A percentile compares a stretch with the other conserved stretches of the same genome.
These are phyloP conservation scores for Atethmia centrago DNA, from an alignment of 2,888 invertebrate genomes.

Conservation along the genomic window DNA sequence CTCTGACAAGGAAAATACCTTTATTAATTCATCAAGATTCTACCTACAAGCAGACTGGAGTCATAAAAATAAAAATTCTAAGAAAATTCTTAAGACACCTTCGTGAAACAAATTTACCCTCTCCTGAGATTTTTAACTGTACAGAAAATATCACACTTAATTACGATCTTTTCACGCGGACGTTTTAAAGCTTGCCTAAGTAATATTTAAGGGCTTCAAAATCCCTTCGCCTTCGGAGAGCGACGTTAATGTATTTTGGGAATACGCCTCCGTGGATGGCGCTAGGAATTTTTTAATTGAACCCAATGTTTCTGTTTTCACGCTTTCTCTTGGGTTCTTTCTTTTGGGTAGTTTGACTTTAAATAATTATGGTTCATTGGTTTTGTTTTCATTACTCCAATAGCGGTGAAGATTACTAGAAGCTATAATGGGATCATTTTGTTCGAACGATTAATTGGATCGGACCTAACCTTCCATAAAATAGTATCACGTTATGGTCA, in stretches of 20 bases:
- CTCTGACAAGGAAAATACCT: conserved; percentile 57
- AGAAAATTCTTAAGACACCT: conserved; percentile 49
- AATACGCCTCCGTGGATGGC: conserved; percentile 48
- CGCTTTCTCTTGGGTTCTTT: too few species aligned
- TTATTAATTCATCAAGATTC: conserved; percentile 57
- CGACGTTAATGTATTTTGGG: conserved; percentile 66
- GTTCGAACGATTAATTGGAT: conserved; percentile 20
- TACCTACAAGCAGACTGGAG: conserved; percentile 42
- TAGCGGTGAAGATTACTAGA: not conserved
- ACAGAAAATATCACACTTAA: conserved; percentile 67
- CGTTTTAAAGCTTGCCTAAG: conserved; percentile 68
- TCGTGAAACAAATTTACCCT: conserved; percentile 57
- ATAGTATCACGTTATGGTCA: conserved; percentile 2
- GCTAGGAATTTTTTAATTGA: conserved; percentile 59
- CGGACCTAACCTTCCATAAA: not conserved
- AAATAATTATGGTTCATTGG: conserved; percentile 25
- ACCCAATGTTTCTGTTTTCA: conserved; percentile 48
- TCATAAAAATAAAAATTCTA: conserved; percentile 51
- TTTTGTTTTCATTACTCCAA: conserved; percentile 20
- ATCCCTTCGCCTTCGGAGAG: conserved; percentile 59
- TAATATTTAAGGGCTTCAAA: conserved; percentile 67
- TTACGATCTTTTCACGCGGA: conserved; percentile 62
- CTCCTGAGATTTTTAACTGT: conserved; percentile 64
- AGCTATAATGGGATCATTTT: not conserved
- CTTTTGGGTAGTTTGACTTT: conserved; percentile 26